Evolutionary conservation across 2,888 invertebrate genomes (phyloP).

Genomic region (Ethmia dodecea): DNA sequence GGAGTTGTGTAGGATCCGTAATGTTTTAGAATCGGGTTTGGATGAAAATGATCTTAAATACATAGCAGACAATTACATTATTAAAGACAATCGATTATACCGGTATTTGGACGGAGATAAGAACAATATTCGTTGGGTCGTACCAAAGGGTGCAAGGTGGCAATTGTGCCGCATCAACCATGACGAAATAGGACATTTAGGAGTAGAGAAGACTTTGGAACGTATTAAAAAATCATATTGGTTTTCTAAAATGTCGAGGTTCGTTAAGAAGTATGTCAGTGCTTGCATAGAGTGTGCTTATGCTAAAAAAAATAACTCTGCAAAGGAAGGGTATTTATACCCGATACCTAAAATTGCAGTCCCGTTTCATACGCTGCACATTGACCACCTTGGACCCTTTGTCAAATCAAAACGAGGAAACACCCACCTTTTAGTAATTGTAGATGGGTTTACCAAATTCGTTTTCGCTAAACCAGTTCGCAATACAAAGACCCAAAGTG

Average conservation of each 20-base stretch:
- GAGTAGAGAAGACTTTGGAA: too few relatives aligned
- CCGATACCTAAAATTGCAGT: slow-evolving; percentile 13
- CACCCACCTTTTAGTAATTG: slow-evolving; percentile 8
- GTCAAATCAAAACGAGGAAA: slow-evolving; percentile 11
- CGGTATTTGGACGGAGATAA: too few relatives aligned
- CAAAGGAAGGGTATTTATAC: slow-evolving; percentile 9
- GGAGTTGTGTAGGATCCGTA: too few relatives aligned
- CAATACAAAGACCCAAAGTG: slow-evolving; percentile 5
- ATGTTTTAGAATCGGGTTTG: too few relatives aligned
- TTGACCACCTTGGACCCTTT: slow-evolving; percentile 17
- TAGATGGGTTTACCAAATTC: slow-evolving; percentile 14
- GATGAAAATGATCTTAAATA: too few relatives aligned
- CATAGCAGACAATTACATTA: too few relatives aligned
- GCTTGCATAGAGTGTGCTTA: slow-evolving; percentile 15
- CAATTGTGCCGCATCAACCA: too few relatives aligned
- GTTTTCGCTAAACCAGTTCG: slow-evolving; percentile 12
- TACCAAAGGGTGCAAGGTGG: too few relatives aligned
- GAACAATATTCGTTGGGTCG: too few relatives aligned
- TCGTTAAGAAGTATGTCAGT: slow-evolving; percentile 14
- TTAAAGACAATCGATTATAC: too few relatives aligned
- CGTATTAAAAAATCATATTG: slow-evolving; percentile 8
- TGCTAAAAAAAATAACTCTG: slow-evolving; percentile 14
- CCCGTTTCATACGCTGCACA: slow-evolving; percentile 11
- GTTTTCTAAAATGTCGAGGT: slow-evolving; percentile 11
- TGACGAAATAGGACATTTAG: too few relatives aligned